Evolutionary conservation across 2,113 vertebrate species (phyloP).

Genomic region (Clinocottus analis): DNA sequence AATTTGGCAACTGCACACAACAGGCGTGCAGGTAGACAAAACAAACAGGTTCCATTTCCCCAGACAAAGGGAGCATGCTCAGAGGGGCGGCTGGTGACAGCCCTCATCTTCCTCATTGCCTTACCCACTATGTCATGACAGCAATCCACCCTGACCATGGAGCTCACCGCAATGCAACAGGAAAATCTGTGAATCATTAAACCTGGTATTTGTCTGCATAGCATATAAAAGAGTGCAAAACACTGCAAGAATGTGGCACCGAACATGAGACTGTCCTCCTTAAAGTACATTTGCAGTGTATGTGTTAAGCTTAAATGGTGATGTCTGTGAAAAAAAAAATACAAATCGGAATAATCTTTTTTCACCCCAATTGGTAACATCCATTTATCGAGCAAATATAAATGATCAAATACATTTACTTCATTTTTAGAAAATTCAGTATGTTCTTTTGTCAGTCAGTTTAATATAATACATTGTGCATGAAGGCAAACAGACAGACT

Average conservation of each 20-base stretch:
- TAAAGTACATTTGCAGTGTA: constrained; percentile 14
- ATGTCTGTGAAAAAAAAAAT: constrained; percentile 7
- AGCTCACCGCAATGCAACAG: constrained; percentile 66
- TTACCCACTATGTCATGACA: constrained; percentile 61
- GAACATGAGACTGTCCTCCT: constrained; percentile 23
- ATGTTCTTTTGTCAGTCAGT: neutral
- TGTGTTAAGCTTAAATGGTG: neutral
- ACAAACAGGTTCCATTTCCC: constrained; percentile 80
- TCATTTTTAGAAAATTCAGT: neutral
- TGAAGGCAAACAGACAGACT: constrained; percentile 26
- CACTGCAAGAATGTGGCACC: constrained; percentile 22
- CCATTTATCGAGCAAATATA: constrained; percentile 19
- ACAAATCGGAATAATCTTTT: constrained; percentile 22
- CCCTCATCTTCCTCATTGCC: constrained; percentile 65
- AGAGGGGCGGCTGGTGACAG: constrained; percentile 73
- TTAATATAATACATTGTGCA: constrained; percentile 31
- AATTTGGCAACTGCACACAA: constrained; percentile 84
- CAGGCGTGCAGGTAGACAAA: constrained; percentile 82
- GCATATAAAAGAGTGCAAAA: constrained; percentile 45
- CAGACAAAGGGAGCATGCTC: constrained; percentile 76
- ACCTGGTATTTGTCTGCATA: constrained; percentile 46
- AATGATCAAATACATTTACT: neutral
- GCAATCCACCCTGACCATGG: constrained; percentile 63
- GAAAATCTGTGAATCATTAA: constrained; percentile 55
- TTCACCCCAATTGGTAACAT: constrained; percentile 36